phyloP scores from a whole-genome alignment of 2,113 vertebrate genomes.

The Psittacara wagleri region DNA sequence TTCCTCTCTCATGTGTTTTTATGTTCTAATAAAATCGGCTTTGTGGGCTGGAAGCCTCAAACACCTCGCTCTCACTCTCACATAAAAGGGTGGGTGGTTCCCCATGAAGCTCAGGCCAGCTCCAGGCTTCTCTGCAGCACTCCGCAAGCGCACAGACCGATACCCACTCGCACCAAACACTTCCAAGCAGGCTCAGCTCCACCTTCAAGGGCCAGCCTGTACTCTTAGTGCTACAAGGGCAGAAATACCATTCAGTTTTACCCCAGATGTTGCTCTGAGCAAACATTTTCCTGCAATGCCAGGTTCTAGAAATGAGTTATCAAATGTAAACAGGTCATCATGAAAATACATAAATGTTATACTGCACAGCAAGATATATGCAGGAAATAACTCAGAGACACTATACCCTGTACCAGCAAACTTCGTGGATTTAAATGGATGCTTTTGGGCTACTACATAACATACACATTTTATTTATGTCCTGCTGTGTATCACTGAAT shows the following conservation, averaged over 20 bases:
- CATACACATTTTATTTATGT: background rate
- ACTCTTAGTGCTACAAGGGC: background rate
- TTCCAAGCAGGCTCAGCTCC: background rate
- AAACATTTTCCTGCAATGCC: background rate
- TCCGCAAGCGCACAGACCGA: background rate
- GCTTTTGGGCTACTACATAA: background rate
- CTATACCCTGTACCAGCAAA: background rate
- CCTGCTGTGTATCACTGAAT: background rate
- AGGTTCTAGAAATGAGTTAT: background rate
- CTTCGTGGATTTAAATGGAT: background rate
- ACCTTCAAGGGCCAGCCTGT: background rate
- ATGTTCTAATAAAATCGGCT: background rate
- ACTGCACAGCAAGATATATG: background rate
- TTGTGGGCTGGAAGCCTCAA: background rate
- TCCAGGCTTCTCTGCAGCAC: background rate
- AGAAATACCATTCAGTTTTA: background rate
- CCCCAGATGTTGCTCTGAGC: background rate
- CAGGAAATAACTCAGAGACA: background rate
- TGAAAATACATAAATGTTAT: background rate
- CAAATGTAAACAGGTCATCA: background rate
- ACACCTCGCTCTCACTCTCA: background rate
- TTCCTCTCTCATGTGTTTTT: background rate
- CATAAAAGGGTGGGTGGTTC: background rate
- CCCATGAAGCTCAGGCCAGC: background rate
- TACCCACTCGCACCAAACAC: background rate